Base-by-base conservation (phyloP, 2,888 invertebrate species). In the Lithophane semibrunnea region DNA sequence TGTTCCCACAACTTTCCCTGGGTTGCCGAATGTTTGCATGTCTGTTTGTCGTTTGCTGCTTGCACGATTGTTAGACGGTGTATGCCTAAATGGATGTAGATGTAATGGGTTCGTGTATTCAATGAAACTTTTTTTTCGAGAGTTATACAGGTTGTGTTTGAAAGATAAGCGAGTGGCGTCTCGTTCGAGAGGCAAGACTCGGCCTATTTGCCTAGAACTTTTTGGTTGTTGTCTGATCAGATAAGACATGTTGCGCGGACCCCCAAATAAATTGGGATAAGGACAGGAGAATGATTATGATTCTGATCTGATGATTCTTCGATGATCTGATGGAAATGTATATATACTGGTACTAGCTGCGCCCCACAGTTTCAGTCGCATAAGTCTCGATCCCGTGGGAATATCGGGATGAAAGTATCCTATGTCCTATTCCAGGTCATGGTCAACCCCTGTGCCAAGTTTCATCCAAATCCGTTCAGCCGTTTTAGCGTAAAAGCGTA, bases 1-100 rank as follows among this genome's bases (percentile, higher is more conserved):
- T 60, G 77, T 75, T 85, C 63, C 44, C 71, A 74, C 75, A 74
- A 79, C 86, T 86, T 86, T 86, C 83, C 71, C 71, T 12, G 61
- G 63, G 63, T 64, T 58, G 68, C 54, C 68, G 64, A 73, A 76
- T 74, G 67, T 77, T 85, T 58, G 86, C 86, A 75, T 86, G 85
- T 83, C 68, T 49, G 64, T 71, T 71, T 73, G 77, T 75, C 73
- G 77, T 85, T 80, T 75, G 73, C 12, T 63, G 42, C 52, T 58
- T 74, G 77, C 73, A 18, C 63, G 69, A 73, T 65, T 73, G 61
- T 72, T 82, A 70, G 37, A 18, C 49, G 21, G 13, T 44, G 66
- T 82, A 74, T 75, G 77, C 61, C 73, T 73, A 75, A 77, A 77
- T 77, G 63, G 44, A 72, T 10, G 63, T 60, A 81, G 76, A 84